Evolutionary conservation across 35 echinoderm and acorn worm species (phyloP).

Genomic region (Patiria miniata): DNA sequence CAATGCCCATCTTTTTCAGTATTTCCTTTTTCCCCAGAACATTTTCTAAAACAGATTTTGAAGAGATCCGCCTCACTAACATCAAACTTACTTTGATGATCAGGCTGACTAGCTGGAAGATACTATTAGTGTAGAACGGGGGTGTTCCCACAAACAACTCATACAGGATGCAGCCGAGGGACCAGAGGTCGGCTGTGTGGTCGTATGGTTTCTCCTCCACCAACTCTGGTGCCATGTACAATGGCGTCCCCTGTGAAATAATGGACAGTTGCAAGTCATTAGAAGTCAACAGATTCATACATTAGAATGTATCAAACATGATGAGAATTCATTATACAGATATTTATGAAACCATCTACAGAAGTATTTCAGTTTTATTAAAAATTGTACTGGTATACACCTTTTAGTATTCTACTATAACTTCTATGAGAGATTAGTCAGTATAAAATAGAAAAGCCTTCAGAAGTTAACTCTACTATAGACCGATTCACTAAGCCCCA

Average conservation of each 20-base stretch:
- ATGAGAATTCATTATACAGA: too few relatives aligned
- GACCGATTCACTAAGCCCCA: too few relatives aligned
- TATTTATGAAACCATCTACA: too few relatives aligned
- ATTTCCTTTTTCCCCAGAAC: too few relatives aligned
- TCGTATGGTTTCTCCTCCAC: constrained; percentile 99
- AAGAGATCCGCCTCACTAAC: not conserved
- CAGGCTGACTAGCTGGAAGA: constrained; percentile 98
- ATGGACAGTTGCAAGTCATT: not conserved
- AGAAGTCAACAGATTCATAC: not conserved
- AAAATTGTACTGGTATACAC: too few relatives aligned
- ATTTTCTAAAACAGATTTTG: too few relatives aligned
- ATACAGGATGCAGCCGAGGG: constrained; percentile 94
- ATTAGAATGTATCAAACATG: not conserved
- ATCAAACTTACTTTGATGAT: constrained; percentile 89
- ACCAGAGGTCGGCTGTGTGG: constrained; percentile 97
- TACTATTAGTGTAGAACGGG: constrained; percentile 99
- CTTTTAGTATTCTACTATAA: too few relatives aligned
- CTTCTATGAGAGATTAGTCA: too few relatives aligned
- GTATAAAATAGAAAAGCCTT: too few relatives aligned
- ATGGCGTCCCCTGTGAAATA: constrained; percentile 82
- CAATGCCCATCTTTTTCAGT: too few relatives aligned
- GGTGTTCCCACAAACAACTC: constrained; percentile 97
- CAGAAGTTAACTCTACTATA: too few relatives aligned
- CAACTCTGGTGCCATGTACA: constrained; percentile 99
- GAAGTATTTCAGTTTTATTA: too few relatives aligned